Evolutionary conservation across 1,140 invertebrate genomes (phyloP), one percentile per base, ranked within the genome.

Genomic region (Myzus persicae): DNA sequence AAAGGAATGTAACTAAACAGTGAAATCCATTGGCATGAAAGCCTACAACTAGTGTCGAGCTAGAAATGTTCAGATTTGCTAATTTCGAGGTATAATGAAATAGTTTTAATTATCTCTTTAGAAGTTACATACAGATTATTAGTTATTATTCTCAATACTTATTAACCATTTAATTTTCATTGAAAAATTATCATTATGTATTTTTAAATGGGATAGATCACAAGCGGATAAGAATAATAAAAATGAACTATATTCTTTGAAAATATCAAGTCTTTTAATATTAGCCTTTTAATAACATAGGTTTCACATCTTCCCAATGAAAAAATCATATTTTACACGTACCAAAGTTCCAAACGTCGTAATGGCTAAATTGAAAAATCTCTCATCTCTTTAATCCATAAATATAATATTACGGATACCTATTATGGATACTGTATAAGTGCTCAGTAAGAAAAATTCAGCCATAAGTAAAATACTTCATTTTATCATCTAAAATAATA

Each of bases 231-330:
- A 31, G 31, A n/a, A n/a, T n/a, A n/a, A 67, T 59, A 8, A 54
- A 26, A n/a, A 67, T n/a, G n/a, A 67, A 59, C 9, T 9, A 26
- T 67, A 18, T n/a, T n/a, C 31, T n/a, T 67, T 18, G 11, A 67
- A 67, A n/a, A n/a, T 18, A 67, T n/a, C 31, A n/a, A 67, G 11
- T n/a, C 24, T 14, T 67, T 67, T 67, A n/a, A 11, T 67, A 59
- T n/a, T 67, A 4, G n/a, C 48, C 14, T 59, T n/a, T n/a, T n/a
- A n/a, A n/a, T 67, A 18, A 67, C 31, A 18, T 67, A 9, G 18
- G 1, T 5, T n/a, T 67, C 14, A 18, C 0, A 0, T 18, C 8
- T 2, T 3, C 14, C 2, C 8, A 59, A 11, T 22, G 4, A 31
- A 59, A 59, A 31, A 59, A 59, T 59, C 54, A 31, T 59, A 11